Base-by-base conservation (phyloP, 2,888 invertebrate species). In the Drosophila algonquin region DNA sequence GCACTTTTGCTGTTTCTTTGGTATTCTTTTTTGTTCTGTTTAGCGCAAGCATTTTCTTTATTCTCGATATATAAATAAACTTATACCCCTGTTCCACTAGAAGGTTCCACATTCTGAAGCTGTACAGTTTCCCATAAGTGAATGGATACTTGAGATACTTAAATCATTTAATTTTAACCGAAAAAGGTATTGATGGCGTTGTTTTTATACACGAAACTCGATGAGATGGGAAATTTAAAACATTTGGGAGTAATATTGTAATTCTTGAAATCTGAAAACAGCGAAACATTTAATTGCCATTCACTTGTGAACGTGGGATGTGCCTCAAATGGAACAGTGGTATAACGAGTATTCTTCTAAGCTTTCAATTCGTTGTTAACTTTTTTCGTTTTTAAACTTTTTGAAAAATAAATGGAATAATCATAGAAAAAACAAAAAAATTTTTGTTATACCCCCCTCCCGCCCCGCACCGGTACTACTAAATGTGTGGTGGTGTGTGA, bases 401-500 rank as follows among this genome's bases (percentile, higher is more conserved):
- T 35, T 14, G 12, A 35, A 53, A 53, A 18, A 1, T 5, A 6
- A 3, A 32, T 32, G 18, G 16, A 21, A 18, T 47, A 47, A 69
- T 61, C 50, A 56, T 50, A 45, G 54, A 73, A 73, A 51, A 46
- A 51, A 67, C 47, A 63, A 0, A 7, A 2, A 27, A 65, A 47
- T 56, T 27, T 55, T 35, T 63, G 48, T 48, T 53, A 70, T 53
- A 63, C 54, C 54, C 12, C 35, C 68, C 30, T 53, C 64, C 44
- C 69, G 77, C 85, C 79, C 81, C 77, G 79, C 87, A 81, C 81
- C 87, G 79, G 68, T 70, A 40, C 40, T 40, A 40, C 40, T n/a
- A n/a, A 40, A 70, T 81, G 81, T 82, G 73, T 82, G 63, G 71
- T 73, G 73, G 50, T 73, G 88, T 83, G 83, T 88, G 88, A 83